phyloP scores from a whole-genome alignment of 2,888 invertebrate genomes.

The Pandemis heparana region DNA sequence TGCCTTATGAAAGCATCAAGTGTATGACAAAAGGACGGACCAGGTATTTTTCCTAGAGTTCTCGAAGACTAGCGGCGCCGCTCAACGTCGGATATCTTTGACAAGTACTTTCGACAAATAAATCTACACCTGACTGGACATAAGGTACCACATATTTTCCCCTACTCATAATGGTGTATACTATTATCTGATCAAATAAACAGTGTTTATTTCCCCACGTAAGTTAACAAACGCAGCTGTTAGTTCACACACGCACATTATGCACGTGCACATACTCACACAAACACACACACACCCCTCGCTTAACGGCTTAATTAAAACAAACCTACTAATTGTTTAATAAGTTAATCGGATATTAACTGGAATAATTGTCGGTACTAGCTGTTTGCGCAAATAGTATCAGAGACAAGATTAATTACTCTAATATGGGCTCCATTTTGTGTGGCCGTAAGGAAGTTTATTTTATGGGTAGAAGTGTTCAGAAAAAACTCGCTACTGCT shows the following conservation, averaged over 20 bases:
- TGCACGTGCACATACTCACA: not conserved
- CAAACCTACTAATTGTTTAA: constrained; percentile 68
- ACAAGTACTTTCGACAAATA: too few relatives aligned
- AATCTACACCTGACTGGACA: too few relatives aligned
- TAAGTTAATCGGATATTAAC: constrained; percentile 67
- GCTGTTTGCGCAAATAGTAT: constrained; percentile 11
- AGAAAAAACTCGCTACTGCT: not conserved
- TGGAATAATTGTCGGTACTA: constrained; percentile 57
- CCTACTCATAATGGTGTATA: too few relatives aligned
- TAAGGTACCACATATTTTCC: too few relatives aligned
- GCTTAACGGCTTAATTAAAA: constrained; percentile 59
- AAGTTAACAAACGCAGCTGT: constrained; percentile 49
- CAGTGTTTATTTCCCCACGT: not conserved
- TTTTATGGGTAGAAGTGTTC: not conserved
- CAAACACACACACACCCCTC: not conserved
- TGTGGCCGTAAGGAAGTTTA: not conserved
- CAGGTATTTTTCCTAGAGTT: too few relatives aligned
- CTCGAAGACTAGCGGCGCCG: too few relatives aligned
- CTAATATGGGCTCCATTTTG: not conserved
- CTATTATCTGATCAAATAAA: not conserved
- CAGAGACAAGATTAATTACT: constrained; percentile 2
- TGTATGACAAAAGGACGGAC: too few relatives aligned
- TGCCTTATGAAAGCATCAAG: too few relatives aligned
- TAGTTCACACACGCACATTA: not conserved
- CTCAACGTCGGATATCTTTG: too few relatives aligned